These are phyloP conservation scores for Hydractinia echinata DNA, from an alignment of 30 jellyfish, hydroid and myxozoan species.

Conservation along the genomic window DNA sequence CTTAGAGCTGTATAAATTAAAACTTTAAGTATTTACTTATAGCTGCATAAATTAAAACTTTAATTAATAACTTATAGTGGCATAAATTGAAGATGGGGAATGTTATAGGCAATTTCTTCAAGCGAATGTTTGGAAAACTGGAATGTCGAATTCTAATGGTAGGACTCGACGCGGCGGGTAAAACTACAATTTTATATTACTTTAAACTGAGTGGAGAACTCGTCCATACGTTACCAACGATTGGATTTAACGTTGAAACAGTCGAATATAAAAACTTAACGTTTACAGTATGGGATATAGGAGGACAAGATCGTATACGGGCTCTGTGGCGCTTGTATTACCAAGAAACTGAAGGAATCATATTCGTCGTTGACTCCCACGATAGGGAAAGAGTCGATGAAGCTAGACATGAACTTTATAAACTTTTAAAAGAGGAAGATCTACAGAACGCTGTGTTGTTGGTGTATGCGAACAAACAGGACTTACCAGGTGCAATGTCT, in stretches of 20 bases:
- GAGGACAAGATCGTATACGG: conserved; percentile 89
- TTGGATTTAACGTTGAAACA: conserved; percentile 92
- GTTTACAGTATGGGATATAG: conserved; percentile 94
- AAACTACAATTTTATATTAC: conserved; percentile 80
- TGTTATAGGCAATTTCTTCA: conserved; percentile 36
- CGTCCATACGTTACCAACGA: conserved; percentile 88
- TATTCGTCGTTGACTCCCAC: conserved; percentile 77
- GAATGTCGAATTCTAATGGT: conserved; percentile 91
- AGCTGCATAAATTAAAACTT: too few species aligned
- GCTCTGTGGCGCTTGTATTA: conserved; percentile 88
- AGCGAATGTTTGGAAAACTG: conserved; percentile 54
- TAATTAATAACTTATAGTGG: too few species aligned
- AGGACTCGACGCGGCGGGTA: conserved; percentile 93
- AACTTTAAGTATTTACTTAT: too few species aligned
- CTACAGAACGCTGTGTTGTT: conserved; percentile 49
- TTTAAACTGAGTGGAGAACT: conserved; percentile 70
- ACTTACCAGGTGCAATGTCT: conserved; percentile 69
- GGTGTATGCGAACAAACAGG: conserved; percentile 85
- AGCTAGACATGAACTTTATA: conserved; percentile 63
- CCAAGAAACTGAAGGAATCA: conserved; percentile 85
- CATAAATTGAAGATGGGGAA: conserved; percentile 59
- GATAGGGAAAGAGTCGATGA: conserved; percentile 76
- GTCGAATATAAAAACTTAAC: conserved; percentile 62
- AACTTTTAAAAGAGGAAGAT: conserved; percentile 71
- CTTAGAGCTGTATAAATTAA: too few species aligned